Evolutionary conservation across 2,113 vertebrate genomes (phyloP), one percentile per base, ranked within the genome.

Genomic region (Theristicus caerulescens): DNA sequence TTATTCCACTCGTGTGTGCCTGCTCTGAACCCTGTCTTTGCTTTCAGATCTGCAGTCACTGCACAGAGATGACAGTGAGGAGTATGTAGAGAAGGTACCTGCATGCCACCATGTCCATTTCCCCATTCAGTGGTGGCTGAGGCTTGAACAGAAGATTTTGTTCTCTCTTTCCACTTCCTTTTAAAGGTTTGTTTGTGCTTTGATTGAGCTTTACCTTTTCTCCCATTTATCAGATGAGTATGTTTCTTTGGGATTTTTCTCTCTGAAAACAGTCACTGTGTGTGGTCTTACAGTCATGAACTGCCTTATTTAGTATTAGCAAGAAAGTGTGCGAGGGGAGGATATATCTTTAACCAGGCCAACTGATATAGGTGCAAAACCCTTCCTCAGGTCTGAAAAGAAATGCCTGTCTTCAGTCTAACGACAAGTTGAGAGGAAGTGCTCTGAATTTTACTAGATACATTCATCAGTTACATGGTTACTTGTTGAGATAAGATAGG

Each of bases 221-320:
- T 90, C 70, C 72, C 67, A 82, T 94, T 94, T 95, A 77, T 71
- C 71, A 78, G 57, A 93, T 93, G 22, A 91, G 65, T 92, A 71
- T 64, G 61, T 94, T 92, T 85, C 77, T 80, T 87, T n/a, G 36
- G 40, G 62, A 76, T 62, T 93, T 94, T 97, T 91, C 70, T 47
- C 32, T 95, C 88, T 83, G 62, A 71, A 93, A 93, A 82, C 34
- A 66, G 42, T 49, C 6, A 1, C 51, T 58, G 9, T 40, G 13
- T 90, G 74, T 86, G 65, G 86, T 83, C 73, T 82, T 59, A 69
- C 25, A 70, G 81, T 78, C 70, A 58, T 73, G 80, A 61, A 73
- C 69, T 72, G 55, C 71, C 93, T 96, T 93, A 90, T 82, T 96
- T 90, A 95, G 90, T 69, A 69, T 84, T 64, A 90, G 46, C 55